These are phyloP conservation scores for Acyrthosiphon pisum DNA, from an alignment of 1,140 invertebrate genomes.

Conservation along the genomic window DNA sequence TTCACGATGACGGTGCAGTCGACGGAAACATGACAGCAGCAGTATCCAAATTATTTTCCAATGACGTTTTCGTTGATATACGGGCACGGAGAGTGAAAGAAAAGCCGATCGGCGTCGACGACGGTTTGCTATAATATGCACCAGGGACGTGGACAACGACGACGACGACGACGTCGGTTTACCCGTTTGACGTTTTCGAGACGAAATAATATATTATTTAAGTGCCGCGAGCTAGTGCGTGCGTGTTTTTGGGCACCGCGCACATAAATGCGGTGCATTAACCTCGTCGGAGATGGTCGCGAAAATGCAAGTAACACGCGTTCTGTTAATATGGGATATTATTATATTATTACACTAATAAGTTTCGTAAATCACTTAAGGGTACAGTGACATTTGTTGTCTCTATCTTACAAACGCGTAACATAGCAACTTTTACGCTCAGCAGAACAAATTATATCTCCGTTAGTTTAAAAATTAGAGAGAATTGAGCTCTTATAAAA, in stretches of 20 bases:
- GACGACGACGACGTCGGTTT: neutral
- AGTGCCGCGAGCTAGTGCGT: no score
- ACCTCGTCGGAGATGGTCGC: neutral
- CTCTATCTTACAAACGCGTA: no score
- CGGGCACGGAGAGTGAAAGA: neutral
- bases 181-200: neutral
- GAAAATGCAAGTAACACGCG: neutral
- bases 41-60: neutral
- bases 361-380: neutral
- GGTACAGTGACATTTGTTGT: no score
- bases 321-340: neutral
- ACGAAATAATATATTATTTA: neutral
- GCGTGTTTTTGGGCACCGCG: neutral
- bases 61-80: neutral
- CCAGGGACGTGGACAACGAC: neutral
- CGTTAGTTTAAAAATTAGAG: no score
- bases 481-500: no score
- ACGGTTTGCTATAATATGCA: neutral
- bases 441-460: no score
- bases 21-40: neutral
- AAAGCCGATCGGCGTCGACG: neutral
- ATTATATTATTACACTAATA: conserved; percentile 20
- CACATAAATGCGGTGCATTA: conserved; percentile 3
- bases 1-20: neutral
- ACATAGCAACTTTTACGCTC: no score